Evolutionary conservation across 2,113 vertebrate species (phyloP).

Genomic region (Stegastes partitus): DNA sequence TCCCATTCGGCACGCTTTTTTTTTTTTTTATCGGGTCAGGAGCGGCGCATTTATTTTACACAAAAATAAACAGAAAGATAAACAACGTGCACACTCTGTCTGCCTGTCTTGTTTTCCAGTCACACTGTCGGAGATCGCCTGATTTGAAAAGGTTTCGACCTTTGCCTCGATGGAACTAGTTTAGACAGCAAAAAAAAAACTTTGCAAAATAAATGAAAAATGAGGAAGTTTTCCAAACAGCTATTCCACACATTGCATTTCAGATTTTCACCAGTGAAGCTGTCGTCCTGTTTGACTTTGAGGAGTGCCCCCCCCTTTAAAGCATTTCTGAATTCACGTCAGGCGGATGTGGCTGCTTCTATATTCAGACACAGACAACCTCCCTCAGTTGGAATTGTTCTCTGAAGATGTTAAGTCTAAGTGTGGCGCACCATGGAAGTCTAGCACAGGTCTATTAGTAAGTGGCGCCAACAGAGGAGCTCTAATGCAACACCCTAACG

Average conservation of each 20-base stretch:
- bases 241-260: neutral
- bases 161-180: slow-evolving; percentile 59
- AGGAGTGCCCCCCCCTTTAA: neutral
- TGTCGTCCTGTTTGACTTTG: neutral
- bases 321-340: neutral
- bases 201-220: slow-evolving; percentile 33
- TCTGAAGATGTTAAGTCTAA: neutral
- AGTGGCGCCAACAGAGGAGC: slow-evolving; percentile 15
- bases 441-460: slow-evolving; percentile 38
- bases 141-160: slow-evolving; percentile 64
- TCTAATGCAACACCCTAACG: slow-evolving; percentile 22
- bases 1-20: slow-evolving; percentile 66
- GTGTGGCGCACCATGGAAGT: slow-evolving; percentile 4
- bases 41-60: slow-evolving; percentile 57
- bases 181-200: slow-evolving; percentile 43
- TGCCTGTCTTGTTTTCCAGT: slow-evolving; percentile 38
- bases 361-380: neutral
- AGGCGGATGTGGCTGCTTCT: neutral
- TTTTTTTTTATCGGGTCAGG: slow-evolving; percentile 63
- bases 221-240: neutral
- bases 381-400: neutral
- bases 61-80: slow-evolving; percentile 66
- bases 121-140: slow-evolving; percentile 38
- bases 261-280: neutral
- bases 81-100: slow-evolving; percentile 46